Evolutionary conservation across 2,797 vertebrate species (phyloP), one percentile per base, ranked within the genome.

Genomic region (Gymnopithys bicolor): DNA sequence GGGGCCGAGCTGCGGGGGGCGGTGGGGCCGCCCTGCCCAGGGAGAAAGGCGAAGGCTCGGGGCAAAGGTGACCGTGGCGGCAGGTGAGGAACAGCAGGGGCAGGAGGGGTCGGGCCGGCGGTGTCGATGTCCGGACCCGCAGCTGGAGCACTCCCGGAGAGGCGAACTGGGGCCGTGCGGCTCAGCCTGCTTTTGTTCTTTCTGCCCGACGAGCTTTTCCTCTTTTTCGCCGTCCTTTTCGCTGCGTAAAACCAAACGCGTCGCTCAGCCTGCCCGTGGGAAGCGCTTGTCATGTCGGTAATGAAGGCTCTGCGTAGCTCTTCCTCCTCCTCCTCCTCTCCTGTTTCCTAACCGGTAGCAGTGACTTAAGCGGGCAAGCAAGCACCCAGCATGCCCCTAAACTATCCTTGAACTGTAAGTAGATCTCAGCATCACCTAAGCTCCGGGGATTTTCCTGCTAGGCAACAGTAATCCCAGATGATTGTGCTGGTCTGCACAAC

Each of bases 401-500:
- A 35, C 48, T 64, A 27, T 11, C 63, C 77, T 51, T 64, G 86
- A 41, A 62, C 73, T 87, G 63, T 93, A 48, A 86, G 73, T 35
- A 59, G 88, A 84, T 92, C 71, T 68, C 25, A 7, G 80, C 66
- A 77, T 93, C 82, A 58, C 67, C 56, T 81, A 88, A 92, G 67
- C 58, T 59, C 73, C 5, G 19, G 33, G 80, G 90, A 87, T 94
- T 90, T 96, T 91, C 53, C 52, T 89, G 55, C 73, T 75, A 80
- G 64, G 39, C 71, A 75, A 13, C 89, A 69, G 62, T 92, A 96
- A 91, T 91, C 78, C 85, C 62, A 16, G 52, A 28, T 56, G 59
- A 80, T 51, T 91, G 56, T 63, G 52, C 63, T 83, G 82, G 59
- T 52, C 51, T 51, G 67, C 17, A 11, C 33, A 49, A 63, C 21